These are phyloP conservation scores for Saguinus imperator DNA, from an alignment of 2,113 vertebrate species.

Conservation along the genomic window DNA sequence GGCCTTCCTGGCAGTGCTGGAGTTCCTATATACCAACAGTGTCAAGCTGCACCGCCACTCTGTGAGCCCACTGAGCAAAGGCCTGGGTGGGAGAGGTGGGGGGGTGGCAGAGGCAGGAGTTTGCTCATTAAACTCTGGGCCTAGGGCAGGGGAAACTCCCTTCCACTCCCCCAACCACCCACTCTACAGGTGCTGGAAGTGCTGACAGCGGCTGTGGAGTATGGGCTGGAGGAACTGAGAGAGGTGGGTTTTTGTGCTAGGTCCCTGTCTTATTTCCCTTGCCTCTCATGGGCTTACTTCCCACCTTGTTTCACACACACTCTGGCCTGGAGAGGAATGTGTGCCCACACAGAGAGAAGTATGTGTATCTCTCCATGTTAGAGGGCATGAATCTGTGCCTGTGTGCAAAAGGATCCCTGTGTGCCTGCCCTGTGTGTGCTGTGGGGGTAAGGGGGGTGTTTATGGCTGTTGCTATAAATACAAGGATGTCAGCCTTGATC, in stretches of 20 bases:
- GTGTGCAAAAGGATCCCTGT: background rate
- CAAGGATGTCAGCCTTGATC: background rate
- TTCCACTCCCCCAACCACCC: background rate
- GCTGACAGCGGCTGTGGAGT: slow-evolving; percentile 86
- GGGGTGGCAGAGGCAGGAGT: background rate
- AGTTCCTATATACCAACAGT: slow-evolving; percentile 88
- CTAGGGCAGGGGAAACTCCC: background rate
- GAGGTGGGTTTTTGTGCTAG: slow-evolving; percentile 81
- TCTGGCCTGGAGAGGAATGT: background rate
- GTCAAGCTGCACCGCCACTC: slow-evolving; percentile 83
- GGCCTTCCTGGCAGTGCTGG: slow-evolving; percentile 86
- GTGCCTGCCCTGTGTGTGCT: background rate
- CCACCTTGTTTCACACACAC: background rate
- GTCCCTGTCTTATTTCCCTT: background rate
- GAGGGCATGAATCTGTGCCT: background rate
- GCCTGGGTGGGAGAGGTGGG: background rate
- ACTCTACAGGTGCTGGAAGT: slow-evolving; percentile 85
- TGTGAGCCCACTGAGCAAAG: slow-evolving; percentile 78
- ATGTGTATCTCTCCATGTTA: background rate
- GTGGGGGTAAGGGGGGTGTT: background rate
- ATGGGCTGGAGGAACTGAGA: slow-evolving; percentile 85
- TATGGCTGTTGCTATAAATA: background rate
- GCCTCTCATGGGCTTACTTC: background rate
- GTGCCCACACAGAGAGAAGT: background rate
- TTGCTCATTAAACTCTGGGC: background rate